Evolutionary conservation across 1,140 invertebrate species (phyloP).

Genomic region (Cephus cinctus): DNA sequence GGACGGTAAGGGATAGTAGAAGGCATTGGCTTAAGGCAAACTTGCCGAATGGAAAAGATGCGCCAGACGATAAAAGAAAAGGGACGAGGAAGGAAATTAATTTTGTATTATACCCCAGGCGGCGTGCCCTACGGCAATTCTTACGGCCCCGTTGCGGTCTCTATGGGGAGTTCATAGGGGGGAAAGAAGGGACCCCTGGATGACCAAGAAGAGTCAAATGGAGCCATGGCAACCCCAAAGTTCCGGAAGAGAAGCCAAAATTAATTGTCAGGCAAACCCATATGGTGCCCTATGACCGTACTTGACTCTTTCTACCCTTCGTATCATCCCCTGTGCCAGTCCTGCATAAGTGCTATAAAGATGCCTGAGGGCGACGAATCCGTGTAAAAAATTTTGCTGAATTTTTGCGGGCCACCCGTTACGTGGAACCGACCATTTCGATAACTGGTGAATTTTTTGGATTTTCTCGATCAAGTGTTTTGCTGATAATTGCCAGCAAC

Average conservation of each 20-base stretch:
- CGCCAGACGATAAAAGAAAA: slow-evolving; percentile 16
- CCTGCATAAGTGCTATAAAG: too few relatives aligned
- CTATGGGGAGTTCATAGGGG: slow-evolving; percentile 3
- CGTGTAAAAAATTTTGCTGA: too few relatives aligned
- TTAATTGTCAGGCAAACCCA: slow-evolving; percentile 28
- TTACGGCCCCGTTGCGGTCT: slow-evolving; percentile 11
- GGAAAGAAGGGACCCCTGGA: slow-evolving; percentile 12
- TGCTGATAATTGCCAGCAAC: too few relatives aligned
- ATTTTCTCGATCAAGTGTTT: too few relatives aligned
- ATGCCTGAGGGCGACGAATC: too few relatives aligned
- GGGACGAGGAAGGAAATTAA: slow-evolving; percentile 31
- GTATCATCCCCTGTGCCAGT: too few relatives aligned
- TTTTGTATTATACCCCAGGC: slow-evolving; percentile 33
- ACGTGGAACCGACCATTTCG: too few relatives aligned
- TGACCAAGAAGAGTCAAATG: background rate
- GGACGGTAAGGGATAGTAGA: slow-evolving; percentile 13
- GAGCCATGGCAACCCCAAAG: slow-evolving; percentile 17
- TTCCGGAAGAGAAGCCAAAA: slow-evolving; percentile 31
- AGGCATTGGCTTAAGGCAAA: background rate
- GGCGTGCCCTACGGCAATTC: slow-evolving; percentile 22
- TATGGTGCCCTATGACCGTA: too few relatives aligned
- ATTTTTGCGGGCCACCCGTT: too few relatives aligned
- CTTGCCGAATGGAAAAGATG: background rate
- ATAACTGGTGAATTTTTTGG: too few relatives aligned
- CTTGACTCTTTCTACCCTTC: too few relatives aligned